Conservation (phyloP, 2,888 invertebrate genomes). For the Epistrophella euchroma region DNA sequence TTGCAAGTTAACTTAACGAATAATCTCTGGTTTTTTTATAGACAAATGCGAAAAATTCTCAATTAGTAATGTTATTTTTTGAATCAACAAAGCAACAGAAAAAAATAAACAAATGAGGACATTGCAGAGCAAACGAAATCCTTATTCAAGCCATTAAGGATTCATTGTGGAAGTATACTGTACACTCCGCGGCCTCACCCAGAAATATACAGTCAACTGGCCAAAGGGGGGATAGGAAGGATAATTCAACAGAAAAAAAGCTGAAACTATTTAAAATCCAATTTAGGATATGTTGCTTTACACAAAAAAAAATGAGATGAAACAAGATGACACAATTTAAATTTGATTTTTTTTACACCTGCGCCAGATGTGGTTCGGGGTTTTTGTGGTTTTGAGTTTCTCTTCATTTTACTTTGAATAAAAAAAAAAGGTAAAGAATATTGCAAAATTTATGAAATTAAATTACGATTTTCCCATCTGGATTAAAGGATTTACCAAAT, state of each 20-base stretch:
- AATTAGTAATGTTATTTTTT: conserved; percentile 62
- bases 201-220: not conserved
- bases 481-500: conserved; percentile 32
- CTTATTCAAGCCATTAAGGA: conserved; percentile 19
- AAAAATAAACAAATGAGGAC: conserved; percentile 18
- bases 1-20: conserved; percentile 34
- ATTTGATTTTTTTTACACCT: conserved; percentile 13
- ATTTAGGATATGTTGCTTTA: conserved; percentile 1
- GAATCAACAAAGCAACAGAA: conserved; percentile 40
- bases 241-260: conserved; percentile 11
- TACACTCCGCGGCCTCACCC: not conserved
- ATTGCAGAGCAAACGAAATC: conserved; percentile 28
- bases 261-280: conserved; percentile 17
- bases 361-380: conserved; percentile 16
- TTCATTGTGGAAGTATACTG: conserved; percentile 5
- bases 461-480: conserved; percentile 8
- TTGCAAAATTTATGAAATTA: conserved; percentile 1
- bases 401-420: not conserved
- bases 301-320: not conserved
- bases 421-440: not conserved
- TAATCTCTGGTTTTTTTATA: conserved; percentile 12
- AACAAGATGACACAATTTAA: conserved; percentile 37
- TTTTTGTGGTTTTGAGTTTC: not conserved
- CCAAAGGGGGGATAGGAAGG: not conserved
- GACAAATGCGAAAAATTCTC: conserved; percentile 50